These are phyloP conservation scores for Batillaria attramentaria DNA, from an alignment of 1,140 invertebrate genomes.

Conservation along the genomic window DNA sequence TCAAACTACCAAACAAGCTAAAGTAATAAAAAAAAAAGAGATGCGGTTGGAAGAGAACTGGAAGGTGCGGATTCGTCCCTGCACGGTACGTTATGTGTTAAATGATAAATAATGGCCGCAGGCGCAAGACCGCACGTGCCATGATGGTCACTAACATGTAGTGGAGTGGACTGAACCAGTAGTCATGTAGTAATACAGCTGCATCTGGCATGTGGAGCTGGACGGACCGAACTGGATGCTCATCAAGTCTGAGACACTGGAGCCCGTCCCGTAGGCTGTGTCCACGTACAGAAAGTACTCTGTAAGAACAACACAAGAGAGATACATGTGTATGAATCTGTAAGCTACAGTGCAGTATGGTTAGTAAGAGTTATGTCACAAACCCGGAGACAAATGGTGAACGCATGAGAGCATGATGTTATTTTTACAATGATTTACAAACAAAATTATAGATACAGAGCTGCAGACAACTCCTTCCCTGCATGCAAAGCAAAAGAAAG, in stretches of 20 bases:
- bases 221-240: constrained; percentile 53
- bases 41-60: too few relatives aligned
- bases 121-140: neutral
- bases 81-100: too few relatives aligned
- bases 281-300: constrained; percentile 84
- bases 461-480: too few relatives aligned
- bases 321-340: neutral
- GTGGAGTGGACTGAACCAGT: neutral
- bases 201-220: constrained; percentile 58
- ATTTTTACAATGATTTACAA: neutral
- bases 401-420: neutral
- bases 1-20: too few relatives aligned
- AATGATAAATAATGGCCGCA: too few relatives aligned
- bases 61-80: too few relatives aligned
- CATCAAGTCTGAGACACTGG: constrained; percentile 42
- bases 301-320: constrained; percentile 29
- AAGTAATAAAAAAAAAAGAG: too few relatives aligned
- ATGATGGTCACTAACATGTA: too few relatives aligned
- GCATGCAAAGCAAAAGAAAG: neutral
- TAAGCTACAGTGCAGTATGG: neutral
- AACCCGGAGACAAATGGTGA: neutral
- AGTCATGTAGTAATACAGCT: constrained; percentile 80
- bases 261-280: constrained; percentile 41
- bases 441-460: too few relatives aligned
- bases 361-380: too few relatives aligned